Conservation (phyloP, 1,140 invertebrate species). For the Lepidurus couesii region DNA sequence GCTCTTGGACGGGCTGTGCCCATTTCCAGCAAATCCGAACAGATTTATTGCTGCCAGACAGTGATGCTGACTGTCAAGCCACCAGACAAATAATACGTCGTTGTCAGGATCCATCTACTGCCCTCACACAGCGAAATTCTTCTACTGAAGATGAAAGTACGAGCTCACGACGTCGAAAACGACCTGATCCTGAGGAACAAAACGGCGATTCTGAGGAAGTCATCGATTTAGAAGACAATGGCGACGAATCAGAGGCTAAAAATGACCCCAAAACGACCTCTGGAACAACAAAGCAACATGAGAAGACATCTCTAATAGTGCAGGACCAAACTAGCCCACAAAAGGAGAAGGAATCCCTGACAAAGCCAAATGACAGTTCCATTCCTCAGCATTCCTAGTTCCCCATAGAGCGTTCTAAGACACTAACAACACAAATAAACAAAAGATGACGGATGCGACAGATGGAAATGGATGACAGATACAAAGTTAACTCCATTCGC, state of each 20-base stretch:
- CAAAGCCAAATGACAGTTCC: neutral
- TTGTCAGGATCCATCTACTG: neutral
- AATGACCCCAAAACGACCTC: neutral
- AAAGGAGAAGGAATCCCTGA: neutral
- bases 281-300: neutral
- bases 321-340: neutral
- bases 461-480: too few species aligned
- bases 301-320: neutral
- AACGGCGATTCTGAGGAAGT: neutral
- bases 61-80: neutral
- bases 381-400: conserved; percentile 3
- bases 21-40: conserved; percentile 6
- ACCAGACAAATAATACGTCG: conserved; percentile 19
- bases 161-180: neutral
- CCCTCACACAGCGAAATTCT: neutral
- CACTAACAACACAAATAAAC: neutral
- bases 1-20: conserved; percentile 6
- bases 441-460: too few species aligned
- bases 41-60: conserved; percentile 19
- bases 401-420: neutral
- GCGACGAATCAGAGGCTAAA: neutral
- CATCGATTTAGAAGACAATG: neutral
- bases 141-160: neutral
- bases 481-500: neutral
- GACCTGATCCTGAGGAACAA: neutral